A percentile compares a stretch with the other conserved stretches of the same genome.
Conservation (phyloP, 2,797 vertebrate species). For the Bufotes viridis region DNA sequence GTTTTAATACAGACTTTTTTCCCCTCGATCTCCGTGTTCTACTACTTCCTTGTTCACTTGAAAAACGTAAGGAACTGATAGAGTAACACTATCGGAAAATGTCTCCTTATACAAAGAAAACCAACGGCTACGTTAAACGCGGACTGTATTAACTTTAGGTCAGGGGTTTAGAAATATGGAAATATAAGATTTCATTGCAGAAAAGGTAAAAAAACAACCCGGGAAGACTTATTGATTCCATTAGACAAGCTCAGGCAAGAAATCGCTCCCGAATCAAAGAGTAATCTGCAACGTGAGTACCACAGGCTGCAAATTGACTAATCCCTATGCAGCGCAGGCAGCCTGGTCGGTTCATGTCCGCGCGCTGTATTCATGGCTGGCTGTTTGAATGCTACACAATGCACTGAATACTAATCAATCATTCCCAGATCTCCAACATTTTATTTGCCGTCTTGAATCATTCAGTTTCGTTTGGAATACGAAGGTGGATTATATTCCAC, state of each 20-base stretch:
- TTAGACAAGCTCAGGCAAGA: constrained; percentile 17
- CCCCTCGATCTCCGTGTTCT: too few relatives aligned
- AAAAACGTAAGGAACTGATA: background rate
- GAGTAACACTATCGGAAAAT: background rate
- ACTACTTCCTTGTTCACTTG: too few relatives aligned
- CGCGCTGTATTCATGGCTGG: background rate
- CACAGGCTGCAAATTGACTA: constrained; percentile 16
- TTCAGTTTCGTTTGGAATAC: background rate
- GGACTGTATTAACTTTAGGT: background rate
- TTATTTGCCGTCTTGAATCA: background rate
- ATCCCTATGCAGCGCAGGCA: constrained; percentile 22
- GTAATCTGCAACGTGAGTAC: constrained; percentile 5
- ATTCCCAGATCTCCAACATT: background rate
- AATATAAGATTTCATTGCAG: background rate
- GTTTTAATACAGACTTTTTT: too few relatives aligned
- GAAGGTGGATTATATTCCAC: background rate
- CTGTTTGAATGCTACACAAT: background rate
- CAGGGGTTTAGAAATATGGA: background rate
- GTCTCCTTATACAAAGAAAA: background rate
- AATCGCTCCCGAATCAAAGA: background rate
- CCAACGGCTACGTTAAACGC: background rate
- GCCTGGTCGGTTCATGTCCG: background rate
- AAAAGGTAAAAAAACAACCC: background rate
- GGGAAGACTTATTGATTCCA: constrained; percentile 17
- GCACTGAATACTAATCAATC: constrained; percentile 25